Conservation (phyloP, 2,797 vertebrate genomes). For the Molossus molossus region DNA sequence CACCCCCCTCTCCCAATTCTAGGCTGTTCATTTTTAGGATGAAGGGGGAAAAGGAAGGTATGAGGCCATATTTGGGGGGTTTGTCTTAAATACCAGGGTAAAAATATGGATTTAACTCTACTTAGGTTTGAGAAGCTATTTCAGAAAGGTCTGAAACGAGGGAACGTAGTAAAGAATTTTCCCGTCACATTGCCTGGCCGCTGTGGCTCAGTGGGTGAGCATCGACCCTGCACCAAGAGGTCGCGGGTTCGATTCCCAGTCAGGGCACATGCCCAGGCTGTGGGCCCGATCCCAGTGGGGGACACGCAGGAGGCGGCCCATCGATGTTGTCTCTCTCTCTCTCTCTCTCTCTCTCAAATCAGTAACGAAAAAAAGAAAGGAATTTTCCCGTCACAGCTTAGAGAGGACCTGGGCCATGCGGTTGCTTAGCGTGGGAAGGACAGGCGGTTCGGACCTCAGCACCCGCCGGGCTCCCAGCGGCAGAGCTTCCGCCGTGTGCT, state of each 20-base stretch:
- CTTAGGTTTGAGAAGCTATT: neutral
- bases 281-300: no score
- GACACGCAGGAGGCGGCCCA: no score
- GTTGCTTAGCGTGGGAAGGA: neutral
- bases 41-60: neutral
- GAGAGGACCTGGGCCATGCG: neutral
- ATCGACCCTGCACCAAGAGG: no score
- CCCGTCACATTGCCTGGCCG: no score
- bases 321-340: no score
- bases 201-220: no score
- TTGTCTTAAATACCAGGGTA: neutral
- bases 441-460: accelerated
- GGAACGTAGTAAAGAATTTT: neutral
- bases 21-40: neutral
- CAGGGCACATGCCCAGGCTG: no score
- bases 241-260: no score
- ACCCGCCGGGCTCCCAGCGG: neutral
- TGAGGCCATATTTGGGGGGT: neutral
- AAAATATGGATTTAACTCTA: neutral
- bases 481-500: accelerated
- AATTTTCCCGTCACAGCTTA: neutral
- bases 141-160: neutral
- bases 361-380: neutral
- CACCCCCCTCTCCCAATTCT: neutral
- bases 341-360: no score